Evolutionary conservation across 2,797 vertebrate genomes (phyloP).

Genomic region (Alcedo quadribrachys): DNA sequence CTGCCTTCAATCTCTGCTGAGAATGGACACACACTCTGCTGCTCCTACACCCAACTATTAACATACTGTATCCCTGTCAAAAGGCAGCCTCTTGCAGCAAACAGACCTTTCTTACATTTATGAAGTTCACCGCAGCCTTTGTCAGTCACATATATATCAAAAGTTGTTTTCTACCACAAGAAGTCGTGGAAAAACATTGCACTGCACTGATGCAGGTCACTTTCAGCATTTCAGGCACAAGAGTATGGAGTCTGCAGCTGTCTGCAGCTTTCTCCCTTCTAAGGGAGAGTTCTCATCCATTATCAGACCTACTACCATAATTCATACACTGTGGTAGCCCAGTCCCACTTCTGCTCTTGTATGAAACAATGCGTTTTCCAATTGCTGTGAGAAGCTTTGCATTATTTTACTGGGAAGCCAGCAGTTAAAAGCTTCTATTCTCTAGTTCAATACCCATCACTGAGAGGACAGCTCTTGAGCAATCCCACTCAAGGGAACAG

Average conservation of each 20-base stretch:
- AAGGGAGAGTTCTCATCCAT: not conserved
- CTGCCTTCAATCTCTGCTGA: not conserved
- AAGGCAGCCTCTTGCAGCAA: not conserved
- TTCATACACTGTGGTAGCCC: not conserved
- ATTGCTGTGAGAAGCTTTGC: not conserved
- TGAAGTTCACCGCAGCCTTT: not conserved
- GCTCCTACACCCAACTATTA: not conserved
- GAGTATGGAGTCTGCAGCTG: not conserved
- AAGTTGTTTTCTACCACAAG: not conserved
- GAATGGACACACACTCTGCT: not conserved
- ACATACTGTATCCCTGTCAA: not conserved
- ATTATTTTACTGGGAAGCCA: not conserved
- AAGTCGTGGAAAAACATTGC: not conserved
- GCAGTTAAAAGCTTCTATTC: conserved; percentile 5
- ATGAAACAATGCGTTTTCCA: not conserved
- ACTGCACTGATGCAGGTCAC: fast-evolving
- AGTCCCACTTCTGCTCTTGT: not conserved
- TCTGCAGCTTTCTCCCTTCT: not conserved
- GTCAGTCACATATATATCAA: not conserved
- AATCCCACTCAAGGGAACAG: conserved; percentile 21
- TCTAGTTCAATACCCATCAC: not conserved
- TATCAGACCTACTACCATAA: not conserved
- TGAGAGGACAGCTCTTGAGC: conserved; percentile 37
- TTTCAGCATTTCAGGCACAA: not conserved
- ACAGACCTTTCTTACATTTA: not conserved